phyloP scores from a whole-genome alignment of 1,140 invertebrate genomes.

The Drosophila parvula region DNA sequence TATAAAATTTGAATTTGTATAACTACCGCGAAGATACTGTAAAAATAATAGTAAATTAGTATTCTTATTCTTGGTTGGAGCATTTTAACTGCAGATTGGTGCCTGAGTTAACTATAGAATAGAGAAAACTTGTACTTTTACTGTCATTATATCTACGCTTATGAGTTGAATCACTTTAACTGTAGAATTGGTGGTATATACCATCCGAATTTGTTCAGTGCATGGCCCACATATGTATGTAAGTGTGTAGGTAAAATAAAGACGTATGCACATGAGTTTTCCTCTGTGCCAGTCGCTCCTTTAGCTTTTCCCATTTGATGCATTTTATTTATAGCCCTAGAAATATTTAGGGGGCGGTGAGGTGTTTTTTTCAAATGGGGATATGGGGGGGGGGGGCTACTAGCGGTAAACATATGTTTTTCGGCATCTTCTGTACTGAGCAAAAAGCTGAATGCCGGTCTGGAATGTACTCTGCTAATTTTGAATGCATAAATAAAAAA shows the following conservation, averaged over 20 bases:
- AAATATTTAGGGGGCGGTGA: conserved; percentile 11
- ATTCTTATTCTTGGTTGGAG: background rate
- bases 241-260: background rate
- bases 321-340: conserved; percentile 32
- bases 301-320: conserved; percentile 32
- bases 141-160: too few relatives aligned
- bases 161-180: background rate
- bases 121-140: too few relatives aligned
- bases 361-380: background rate
- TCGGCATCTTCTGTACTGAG: conserved; percentile 28
- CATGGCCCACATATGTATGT: background rate
- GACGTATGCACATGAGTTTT: conserved; percentile 13
- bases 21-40: too few relatives aligned
- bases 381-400: background rate
- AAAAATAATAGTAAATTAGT: too few relatives aligned
- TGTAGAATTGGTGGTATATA: background rate
- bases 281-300: conserved; percentile 16
- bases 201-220: background rate
- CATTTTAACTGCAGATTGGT: background rate
- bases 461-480: too few relatives aligned
- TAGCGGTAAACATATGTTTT: conserved; percentile 45
- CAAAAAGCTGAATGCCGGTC: background rate
- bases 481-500: too few relatives aligned
- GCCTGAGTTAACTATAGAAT: too few relatives aligned
- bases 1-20: too few relatives aligned